Base-by-base conservation (phyloP, 2,113 vertebrate genomes). In the Hemichromis elongatus region DNA sequence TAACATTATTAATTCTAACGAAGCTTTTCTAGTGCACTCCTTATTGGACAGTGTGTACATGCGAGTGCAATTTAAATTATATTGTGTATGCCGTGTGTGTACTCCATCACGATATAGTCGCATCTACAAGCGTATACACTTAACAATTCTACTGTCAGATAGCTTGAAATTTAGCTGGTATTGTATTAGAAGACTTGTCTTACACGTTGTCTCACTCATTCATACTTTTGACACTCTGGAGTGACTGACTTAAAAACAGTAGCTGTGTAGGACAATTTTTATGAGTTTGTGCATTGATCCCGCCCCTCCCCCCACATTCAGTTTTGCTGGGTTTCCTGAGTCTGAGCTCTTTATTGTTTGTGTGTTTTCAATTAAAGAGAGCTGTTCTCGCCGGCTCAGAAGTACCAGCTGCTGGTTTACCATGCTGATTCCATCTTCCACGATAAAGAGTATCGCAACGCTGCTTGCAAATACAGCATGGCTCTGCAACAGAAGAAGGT, bases 401-500 rank as follows among this genome's bases (percentile, higher is more conserved):
- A 99, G 95, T 99, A 99, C 94, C 99, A 99, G 95, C 94, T 99
- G 85, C 93, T 99, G 86, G 99, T 99, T 2, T 98, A 99, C 86
- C 98, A 99, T 0, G 98, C 99, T 3, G 99, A 99, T 88, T 96
- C 98, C 70, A 98, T 99, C 18, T 99, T 99, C 87, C 98, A 99
- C 3, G 99, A 99, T 84, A 99, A 99, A 88, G 99, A 99, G 3
- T 99, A 99, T 81, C 97, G 99, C 12, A 99, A 99, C 83, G 98
- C 99, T 82, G 99, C 98, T 59, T 99, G 98, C 91, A 99, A 99
- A 89, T 99, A 99, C 82, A 99, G 96, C 0, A 98, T 99, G 97
- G 99, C 98, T 21, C 92, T 99, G 83, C 99, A 99, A 92, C 98
- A 99, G 96, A 99, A 99, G 93, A 99, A 99, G 90, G 97, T 98